A percentile compares a stretch with the other conserved stretches of the same genome.
phyloP scores from a whole-genome alignment of 30 jellyfish, hydroid and myxozoan genomes.

The Chironex yamaguchii region DNA sequence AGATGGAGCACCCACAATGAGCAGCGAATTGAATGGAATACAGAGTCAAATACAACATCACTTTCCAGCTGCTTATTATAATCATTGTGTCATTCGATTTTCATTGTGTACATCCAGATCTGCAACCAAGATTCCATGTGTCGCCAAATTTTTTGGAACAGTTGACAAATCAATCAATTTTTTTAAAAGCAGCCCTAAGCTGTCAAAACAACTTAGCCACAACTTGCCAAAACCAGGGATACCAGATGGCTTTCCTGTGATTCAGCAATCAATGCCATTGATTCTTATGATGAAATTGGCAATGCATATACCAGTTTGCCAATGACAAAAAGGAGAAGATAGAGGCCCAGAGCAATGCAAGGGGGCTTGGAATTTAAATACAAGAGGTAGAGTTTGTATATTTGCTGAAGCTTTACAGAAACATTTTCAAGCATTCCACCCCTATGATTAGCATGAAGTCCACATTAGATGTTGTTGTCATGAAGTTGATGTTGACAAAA shows the following conservation, averaged over 20 bases:
- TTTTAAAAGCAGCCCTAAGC: slow-evolving; percentile 47
- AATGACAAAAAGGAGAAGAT: slow-evolving; percentile 9
- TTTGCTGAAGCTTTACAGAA: slow-evolving; percentile 8
- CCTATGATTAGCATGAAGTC: slow-evolving; percentile 25
- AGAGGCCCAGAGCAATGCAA: slow-evolving; percentile 37
- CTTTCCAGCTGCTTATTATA: slow-evolving; percentile 45
- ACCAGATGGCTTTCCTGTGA: slow-evolving; percentile 56
- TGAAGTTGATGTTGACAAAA: neutral
- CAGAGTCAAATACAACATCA: slow-evolving; percentile 8
- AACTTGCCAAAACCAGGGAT: slow-evolving; percentile 52
- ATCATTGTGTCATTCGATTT: slow-evolving; percentile 54
- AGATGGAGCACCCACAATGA: slow-evolving; percentile 61
- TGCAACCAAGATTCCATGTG: slow-evolving; percentile 29
- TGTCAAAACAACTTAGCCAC: slow-evolving; percentile 39
- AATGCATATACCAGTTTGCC: slow-evolving; percentile 21
- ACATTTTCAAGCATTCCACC: neutral
- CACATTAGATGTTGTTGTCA: slow-evolving; percentile 10
- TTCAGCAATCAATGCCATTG: slow-evolving; percentile 36
- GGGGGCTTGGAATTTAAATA: slow-evolving; percentile 12
- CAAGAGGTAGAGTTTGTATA: neutral
- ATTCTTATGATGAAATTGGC: slow-evolving; percentile 52
- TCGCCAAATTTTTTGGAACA: slow-evolving; percentile 49
- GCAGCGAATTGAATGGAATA: slow-evolving; percentile 34
- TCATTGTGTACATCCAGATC: slow-evolving; percentile 56
- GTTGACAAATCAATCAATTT: slow-evolving; percentile 3